Percentiles rank a stretch among this genome's conserved stretches.
Conservation (phyloP, 1,140 invertebrate species). For the Berghia stephanieae region DNA sequence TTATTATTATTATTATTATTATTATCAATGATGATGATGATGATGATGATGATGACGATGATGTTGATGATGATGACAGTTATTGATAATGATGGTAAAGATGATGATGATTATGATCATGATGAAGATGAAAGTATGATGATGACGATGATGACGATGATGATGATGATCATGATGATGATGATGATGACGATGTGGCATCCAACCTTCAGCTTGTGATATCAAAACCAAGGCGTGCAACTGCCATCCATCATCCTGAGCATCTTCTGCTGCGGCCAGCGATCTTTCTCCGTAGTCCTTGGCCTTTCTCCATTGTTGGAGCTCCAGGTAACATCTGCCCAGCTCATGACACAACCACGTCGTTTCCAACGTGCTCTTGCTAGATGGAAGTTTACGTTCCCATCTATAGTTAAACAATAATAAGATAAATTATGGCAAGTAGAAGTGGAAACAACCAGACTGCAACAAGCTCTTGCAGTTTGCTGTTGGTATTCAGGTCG, state of each 20-base stretch:
- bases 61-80: too few relatives aligned
- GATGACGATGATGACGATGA: slow-evolving; percentile 43
- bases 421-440: background rate
- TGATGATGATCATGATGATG: slow-evolving; percentile 42
- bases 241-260: slow-evolving; percentile 62
- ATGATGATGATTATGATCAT: slow-evolving; percentile 12
- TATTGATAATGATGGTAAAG: background rate
- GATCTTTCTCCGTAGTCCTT: slow-evolving; percentile 60
- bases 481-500: too few relatives aligned
- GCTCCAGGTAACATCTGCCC: slow-evolving; percentile 64
- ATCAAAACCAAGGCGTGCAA: slow-evolving; percentile 63
- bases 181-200: slow-evolving; percentile 41
- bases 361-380: slow-evolving; percentile 54
- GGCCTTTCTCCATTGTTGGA: slow-evolving; percentile 50
- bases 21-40: too few relatives aligned
- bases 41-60: too few relatives aligned
- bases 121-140: slow-evolving; percentile 35
- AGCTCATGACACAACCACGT: slow-evolving; percentile 67
- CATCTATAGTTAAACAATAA: slow-evolving; percentile 42
- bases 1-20: too few relatives aligned
- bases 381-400: slow-evolving; percentile 59
- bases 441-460: background rate
- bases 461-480: background rate
- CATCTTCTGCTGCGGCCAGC: slow-evolving; percentile 53
- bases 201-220: slow-evolving; percentile 59